Conservation (phyloP, 23 tunicate species). For the Botrylloides violaceus region DNA sequence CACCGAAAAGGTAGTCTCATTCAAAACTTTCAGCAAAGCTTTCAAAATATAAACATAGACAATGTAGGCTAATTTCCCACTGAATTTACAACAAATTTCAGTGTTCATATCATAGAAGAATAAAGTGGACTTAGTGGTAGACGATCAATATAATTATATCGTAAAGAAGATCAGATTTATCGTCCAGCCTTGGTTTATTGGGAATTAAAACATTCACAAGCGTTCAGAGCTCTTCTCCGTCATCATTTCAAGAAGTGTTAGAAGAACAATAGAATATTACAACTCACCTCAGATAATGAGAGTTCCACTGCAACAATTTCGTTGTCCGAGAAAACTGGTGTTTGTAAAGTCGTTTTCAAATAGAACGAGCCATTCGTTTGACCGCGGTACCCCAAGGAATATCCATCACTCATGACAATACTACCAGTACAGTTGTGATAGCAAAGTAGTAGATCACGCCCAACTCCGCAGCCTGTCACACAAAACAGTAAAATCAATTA, state of each 20-base stretch:
- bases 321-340: neutral
- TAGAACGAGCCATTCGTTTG: constrained; percentile 2
- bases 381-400: constrained; percentile 6
- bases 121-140: neutral
- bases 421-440: constrained; percentile 4
- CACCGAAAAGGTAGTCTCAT: no score
- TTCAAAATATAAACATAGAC: neutral
- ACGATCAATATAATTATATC: no score
- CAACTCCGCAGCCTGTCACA: neutral
- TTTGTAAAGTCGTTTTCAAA: constrained; percentile 3
- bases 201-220: no score
- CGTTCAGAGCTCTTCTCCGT: neutral
- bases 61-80: neutral
- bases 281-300: constrained; percentile 12
- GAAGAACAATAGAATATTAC: no score
- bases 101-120: neutral
- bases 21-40: no score
- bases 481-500: no score
- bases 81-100: neutral
- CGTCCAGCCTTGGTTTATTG: no score
- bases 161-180: no score
- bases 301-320: constrained; percentile 4
- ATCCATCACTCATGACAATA: constrained; percentile 3
- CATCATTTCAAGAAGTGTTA: neutral
- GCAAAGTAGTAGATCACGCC: neutral